Evolutionary conservation across 1,140 invertebrate species (phyloP).

Genomic region (Pectinophora gossypiella): DNA sequence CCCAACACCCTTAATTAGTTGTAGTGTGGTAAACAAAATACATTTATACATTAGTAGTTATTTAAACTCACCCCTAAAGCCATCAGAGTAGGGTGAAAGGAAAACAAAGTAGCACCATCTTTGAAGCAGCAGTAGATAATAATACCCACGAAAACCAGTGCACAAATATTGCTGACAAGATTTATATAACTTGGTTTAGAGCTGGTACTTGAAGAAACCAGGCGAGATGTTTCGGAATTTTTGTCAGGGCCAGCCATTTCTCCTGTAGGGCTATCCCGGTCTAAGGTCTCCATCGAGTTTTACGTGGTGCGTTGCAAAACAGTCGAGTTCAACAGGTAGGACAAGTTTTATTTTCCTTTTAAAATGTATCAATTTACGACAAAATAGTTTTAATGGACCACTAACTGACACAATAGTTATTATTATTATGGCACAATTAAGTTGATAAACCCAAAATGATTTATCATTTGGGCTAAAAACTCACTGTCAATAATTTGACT

Average conservation of each 20-base stretch:
- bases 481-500: no score
- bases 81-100: constrained; percentile 67
- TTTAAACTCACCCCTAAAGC: constrained; percentile 45
- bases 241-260: constrained; percentile 43
- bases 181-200: constrained; percentile 53
- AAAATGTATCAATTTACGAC: no score
- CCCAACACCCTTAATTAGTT: no score
- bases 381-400: no score
- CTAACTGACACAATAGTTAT: no score
- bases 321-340: neutral
- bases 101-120: constrained; percentile 54
- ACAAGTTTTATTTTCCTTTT: no score
- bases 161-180: constrained; percentile 48
- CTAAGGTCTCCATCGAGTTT: neutral
- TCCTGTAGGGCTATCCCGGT: constrained; percentile 2
- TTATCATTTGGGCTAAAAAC: no score
- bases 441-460: no score
- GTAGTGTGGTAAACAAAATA: neutral
- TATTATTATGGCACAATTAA: no score
- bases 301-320: neutral
- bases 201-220: constrained; percentile 35
- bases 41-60: neutral
- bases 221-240: constrained; percentile 48
- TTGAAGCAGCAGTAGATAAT: constrained; percentile 58
- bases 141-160: constrained; percentile 43